Percentiles rank a stretch among this genome's conserved stretches.
phyloP scores from a whole-genome alignment of 1,140 invertebrate species.

The Stegodyphus mimosarum region DNA sequence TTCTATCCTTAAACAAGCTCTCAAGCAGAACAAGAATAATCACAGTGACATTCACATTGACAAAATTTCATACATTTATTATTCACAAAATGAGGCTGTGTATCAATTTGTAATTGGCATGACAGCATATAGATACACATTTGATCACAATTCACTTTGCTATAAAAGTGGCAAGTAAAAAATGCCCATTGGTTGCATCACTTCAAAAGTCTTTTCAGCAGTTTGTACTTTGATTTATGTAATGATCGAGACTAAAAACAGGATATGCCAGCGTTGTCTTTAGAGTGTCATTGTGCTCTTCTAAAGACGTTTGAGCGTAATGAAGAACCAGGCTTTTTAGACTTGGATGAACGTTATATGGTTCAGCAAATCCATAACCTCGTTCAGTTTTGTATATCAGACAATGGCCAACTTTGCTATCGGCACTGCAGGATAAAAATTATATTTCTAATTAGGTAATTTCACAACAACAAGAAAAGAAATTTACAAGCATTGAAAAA shows the following conservation, averaged over 20 bases:
- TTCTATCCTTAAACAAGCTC: background rate
- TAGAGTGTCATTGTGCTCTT: constrained; percentile 92
- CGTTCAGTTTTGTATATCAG: constrained; percentile 88
- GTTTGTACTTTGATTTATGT: constrained; percentile 49
- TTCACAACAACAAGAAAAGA: background rate
- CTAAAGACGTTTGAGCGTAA: constrained; percentile 91
- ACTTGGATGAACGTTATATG: constrained; percentile 88
- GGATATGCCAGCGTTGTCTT: constrained; percentile 84
- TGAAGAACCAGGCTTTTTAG: constrained; percentile 89
- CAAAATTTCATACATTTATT: background rate
- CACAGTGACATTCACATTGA: background rate
- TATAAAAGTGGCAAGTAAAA: background rate
- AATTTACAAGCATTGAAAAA: background rate
- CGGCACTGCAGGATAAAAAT: constrained; percentile 71
- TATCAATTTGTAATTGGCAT: background rate
- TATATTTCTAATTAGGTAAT: background rate
- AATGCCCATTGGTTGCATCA: background rate
- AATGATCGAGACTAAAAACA: constrained; percentile 69
- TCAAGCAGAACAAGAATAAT: background rate
- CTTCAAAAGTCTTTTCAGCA: background rate
- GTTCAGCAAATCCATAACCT: constrained; percentile 92
- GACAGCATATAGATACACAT: background rate
- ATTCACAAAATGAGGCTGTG: background rate
- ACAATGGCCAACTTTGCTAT: constrained; percentile 88
- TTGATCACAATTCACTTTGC: background rate